Evolutionary conservation across 2,888 invertebrate species (phyloP).

Genomic region (Mythimna pallens): DNA sequence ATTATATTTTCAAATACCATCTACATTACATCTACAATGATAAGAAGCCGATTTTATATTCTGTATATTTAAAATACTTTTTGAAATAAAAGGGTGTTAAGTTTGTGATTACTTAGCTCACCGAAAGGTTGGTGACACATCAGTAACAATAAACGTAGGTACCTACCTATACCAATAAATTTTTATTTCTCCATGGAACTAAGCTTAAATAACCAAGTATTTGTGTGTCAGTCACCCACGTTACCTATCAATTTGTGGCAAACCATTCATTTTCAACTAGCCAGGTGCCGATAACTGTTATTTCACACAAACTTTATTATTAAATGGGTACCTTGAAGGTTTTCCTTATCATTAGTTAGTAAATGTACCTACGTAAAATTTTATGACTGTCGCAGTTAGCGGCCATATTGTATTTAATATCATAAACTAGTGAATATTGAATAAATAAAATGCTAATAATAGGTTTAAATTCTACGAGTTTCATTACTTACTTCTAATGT

Average conservation of each 20-base stretch:
- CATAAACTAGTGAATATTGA: constrained; percentile 19
- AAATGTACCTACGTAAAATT: constrained; percentile 34
- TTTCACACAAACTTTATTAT: constrained; percentile 55
- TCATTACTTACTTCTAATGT: neutral
- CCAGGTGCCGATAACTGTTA: constrained; percentile 45
- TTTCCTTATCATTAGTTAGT: constrained; percentile 4
- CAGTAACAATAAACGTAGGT: constrained; percentile 8
- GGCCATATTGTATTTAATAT: constrained; percentile 24
- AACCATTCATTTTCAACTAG: constrained; percentile 49
- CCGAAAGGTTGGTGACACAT: constrained; percentile 11
- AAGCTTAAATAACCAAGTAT: constrained; percentile 27
- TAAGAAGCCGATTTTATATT: no score
- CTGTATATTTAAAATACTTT: no score
- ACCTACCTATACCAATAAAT: neutral
- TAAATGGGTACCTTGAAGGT: constrained; percentile 27
- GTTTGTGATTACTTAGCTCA: neutral
- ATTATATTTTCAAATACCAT: no score
- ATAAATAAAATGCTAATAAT: constrained; percentile 33
- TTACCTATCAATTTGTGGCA: constrained; percentile 47
- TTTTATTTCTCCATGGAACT: constrained; percentile 15
- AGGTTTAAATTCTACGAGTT: constrained; percentile 8
- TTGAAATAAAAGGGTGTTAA: neutral
- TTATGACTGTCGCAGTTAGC: constrained; percentile 8
- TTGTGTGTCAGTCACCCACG: constrained; percentile 40
- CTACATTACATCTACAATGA: no score